Evolutionary conservation across 2,797 vertebrate genomes (phyloP).

Genomic region (Enteromius treurensis): DNA sequence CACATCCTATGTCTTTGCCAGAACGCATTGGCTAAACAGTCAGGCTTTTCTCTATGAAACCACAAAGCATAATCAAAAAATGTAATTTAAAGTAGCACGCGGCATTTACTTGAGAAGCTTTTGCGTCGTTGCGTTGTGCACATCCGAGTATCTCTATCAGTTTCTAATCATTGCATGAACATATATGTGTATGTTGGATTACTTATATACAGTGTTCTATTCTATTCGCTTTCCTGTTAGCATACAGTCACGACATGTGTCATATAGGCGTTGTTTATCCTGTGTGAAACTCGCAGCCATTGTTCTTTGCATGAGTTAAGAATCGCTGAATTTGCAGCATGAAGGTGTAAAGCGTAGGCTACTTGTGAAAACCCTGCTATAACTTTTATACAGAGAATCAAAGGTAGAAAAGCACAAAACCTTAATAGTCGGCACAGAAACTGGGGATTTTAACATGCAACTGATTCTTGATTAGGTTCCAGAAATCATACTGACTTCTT

Average conservation of each 20-base stretch:
- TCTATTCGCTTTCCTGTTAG: background rate
- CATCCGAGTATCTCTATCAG: background rate
- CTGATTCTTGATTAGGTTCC: background rate
- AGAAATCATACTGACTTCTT: background rate
- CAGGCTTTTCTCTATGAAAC: background rate
- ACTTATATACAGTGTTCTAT: background rate
- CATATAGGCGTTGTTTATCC: background rate
- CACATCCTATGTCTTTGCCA: constrained; percentile 6
- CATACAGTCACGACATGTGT: background rate
- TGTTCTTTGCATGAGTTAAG: constrained; percentile 10
- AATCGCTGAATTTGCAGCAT: constrained; percentile 30
- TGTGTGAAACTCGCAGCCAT: constrained; percentile 20
- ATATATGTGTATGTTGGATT: background rate
- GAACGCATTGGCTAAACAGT: constrained; percentile 7
- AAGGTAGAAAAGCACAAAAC: background rate
- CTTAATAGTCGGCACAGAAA: background rate
- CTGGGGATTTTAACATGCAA: background rate
- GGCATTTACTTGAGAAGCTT: background rate
- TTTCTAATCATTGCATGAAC: background rate
- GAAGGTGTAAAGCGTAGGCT: background rate
- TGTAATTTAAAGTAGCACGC: background rate
- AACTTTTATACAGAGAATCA: background rate
- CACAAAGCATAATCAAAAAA: background rate
- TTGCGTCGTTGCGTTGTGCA: background rate
- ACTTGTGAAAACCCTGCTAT: background rate